These are phyloP conservation scores for Agrotis exclamationis DNA, from an alignment of 2,888 invertebrate species.

Conservation along the genomic window DNA sequence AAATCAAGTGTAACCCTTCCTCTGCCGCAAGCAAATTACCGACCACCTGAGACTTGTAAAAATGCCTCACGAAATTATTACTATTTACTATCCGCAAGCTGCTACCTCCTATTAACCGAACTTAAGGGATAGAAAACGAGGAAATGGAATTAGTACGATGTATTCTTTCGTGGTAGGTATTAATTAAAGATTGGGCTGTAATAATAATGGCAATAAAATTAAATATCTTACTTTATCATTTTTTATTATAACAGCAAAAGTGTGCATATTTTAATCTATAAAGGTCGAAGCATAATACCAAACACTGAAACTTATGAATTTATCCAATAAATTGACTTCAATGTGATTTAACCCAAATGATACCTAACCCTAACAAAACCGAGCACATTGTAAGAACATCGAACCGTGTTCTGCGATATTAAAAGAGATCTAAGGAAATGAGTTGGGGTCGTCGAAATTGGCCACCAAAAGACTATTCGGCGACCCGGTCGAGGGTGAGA, in stretches of 20 bases:
- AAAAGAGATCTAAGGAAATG: conserved; percentile 84
- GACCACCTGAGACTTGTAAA: conserved; percentile 90
- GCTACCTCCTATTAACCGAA: conserved; percentile 59
- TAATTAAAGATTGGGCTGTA: conserved; percentile 10
- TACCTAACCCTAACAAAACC: conserved; percentile 67
- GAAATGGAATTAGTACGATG: conserved; percentile 16
- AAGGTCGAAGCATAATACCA: conserved; percentile 15
- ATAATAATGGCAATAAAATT: background rate
- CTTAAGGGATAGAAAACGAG: conserved; percentile 63
- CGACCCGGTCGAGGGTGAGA: conserved; percentile 79
- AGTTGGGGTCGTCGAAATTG: conserved; percentile 81
- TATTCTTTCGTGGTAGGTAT: conserved; percentile 2
- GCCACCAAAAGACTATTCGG: conserved; percentile 84
- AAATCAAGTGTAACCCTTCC: conserved; percentile 89
- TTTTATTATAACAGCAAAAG: conserved; percentile 1
- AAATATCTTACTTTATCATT: background rate
- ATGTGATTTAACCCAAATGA: conserved; percentile 66
- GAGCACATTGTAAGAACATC: conserved; percentile 69
- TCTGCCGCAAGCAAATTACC: conserved; percentile 85
- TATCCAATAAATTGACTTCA: conserved; percentile 53
- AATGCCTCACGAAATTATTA: conserved; percentile 83
- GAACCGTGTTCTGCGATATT: conserved; percentile 74
- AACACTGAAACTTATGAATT: conserved; percentile 3
- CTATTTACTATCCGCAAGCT: conserved; percentile 68
- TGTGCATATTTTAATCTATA: conserved; percentile 9